Base-by-base conservation (phyloP, 2,113 vertebrate genomes). In the Cynocephalus volans region DNA sequence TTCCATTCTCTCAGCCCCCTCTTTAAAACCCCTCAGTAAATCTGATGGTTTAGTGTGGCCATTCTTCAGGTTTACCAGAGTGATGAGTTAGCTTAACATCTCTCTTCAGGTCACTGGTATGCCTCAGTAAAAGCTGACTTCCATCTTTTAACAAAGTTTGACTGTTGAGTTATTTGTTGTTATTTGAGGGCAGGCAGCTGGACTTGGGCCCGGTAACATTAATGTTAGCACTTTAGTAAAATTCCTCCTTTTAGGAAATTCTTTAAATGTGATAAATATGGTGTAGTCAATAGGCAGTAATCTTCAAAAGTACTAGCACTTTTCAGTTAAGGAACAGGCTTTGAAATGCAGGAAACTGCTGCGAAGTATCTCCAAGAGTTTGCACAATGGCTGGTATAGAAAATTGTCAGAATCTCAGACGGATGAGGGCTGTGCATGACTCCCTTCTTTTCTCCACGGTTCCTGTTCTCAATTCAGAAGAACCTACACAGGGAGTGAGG, bases 371-470 rank as follows among this genome's bases (percentile, higher is more conserved):
- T 52, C 6, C n/a, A 11, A 23, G 23, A 13, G 10, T n/a, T 12
- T 33, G n/a, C 24, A 45, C 8, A 17, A n/a, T 41, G 52, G 2
- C 45, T 76, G 15, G 7, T 21, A 11, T n/a, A 26, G 23, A 91
- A 56, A 88, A 31, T 6, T 3, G 9, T 70, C 8, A 81, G 65
- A 58, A 69, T 81, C 52, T 36, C 10, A 67, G 26, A 13, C 17
- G 19, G 3, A 41, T 2, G 28, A 54, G 11, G 3, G 17, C 1
- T 5, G 0, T 31, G 10, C 23, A 7, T 23, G 69, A 45, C 15
- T 31, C 3, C 2, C 2, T 1, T 67, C 45, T 76, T 79, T 31
- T 28, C n/a, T 67, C 28, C 45, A 65, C 15, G 15, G 0, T 17
- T 80, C 28, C 50, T 62, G 1, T 23, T 89, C 0, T 26, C 50